Base-by-base conservation (phyloP, 2,113 vertebrate genomes). In the Microcebus ravelobensis region DNA sequence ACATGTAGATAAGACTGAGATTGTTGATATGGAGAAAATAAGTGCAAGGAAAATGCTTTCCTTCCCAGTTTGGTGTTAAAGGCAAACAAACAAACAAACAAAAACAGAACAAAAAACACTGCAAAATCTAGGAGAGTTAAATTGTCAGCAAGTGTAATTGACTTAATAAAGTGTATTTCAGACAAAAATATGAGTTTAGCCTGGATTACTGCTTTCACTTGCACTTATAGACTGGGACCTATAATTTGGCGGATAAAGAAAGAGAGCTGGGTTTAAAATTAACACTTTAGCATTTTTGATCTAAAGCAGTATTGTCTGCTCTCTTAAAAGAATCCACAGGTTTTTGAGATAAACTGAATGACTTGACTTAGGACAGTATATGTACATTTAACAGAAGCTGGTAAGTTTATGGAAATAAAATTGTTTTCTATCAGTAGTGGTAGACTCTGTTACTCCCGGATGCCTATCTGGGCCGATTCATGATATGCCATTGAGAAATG, bases 111-210 rank as follows among this genome's bases (percentile, higher is more conserved):
- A 23, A 34, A 83, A 39, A n/a, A 17, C 36, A 45, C 10, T 36
- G 34, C 81, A 83, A 87, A 89, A 65, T 4, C 55, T 71, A 84
- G 68, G 48, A 81, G 25, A 92, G 34, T 34, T 74, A 65, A 6
- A 67, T 36, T 92, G 92, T 87, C 76, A 84, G 63, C 20, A 39
- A 70, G 17, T 65, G 2, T 61, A 81, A 93, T 1, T 39, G 77
- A 67, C 8, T 39, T 96, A 76, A 96, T 87, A 52, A 96, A 90
- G 52, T 27, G 12, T 57, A 87, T 88, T 91, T 95, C 52, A 89
- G 71, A 92, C 17, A 85, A 85, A 77, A 95, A 85, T 59, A 76
- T 34, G 36, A 88, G 3, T 21, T 93, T 80, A 65, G 34, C 34
- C 20, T 79, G 3, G 20, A 48, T 67, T 94, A 92, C 0, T 84